These are phyloP conservation scores for Coenobita brevimanus DNA, from an alignment of 1,140 invertebrate genomes.

Conservation along the genomic window DNA sequence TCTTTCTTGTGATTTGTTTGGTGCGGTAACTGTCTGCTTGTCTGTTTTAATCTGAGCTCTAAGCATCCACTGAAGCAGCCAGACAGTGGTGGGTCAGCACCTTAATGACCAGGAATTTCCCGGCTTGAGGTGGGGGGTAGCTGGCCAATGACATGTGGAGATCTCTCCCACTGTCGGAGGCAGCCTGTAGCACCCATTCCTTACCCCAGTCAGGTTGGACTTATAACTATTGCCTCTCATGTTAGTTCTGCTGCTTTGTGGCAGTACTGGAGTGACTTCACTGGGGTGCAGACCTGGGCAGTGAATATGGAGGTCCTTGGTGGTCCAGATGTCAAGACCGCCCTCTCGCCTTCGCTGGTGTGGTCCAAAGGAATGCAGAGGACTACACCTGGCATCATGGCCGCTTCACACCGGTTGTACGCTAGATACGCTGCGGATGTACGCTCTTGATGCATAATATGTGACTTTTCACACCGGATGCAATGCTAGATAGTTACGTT, in stretches of 20 bases:
- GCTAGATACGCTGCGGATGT: too few relatives aligned
- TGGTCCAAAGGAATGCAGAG: constrained; percentile 7
- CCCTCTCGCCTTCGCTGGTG: constrained; percentile 11
- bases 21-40: too few relatives aligned
- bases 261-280: constrained; percentile 6
- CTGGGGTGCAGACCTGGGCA: neutral
- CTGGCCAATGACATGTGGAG: constrained; percentile 32
- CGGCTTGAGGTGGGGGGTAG: constrained; percentile 40
- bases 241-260: constrained; percentile 2
- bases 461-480: too few relatives aligned
- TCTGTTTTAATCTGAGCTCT: constrained; percentile 1
- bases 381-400: constrained; percentile 22
- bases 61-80: constrained; percentile 41
- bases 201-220: neutral
- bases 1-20: too few relatives aligned
- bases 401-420: too few relatives aligned
- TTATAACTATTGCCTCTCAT: constrained; percentile 11
- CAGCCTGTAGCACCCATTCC: neutral
- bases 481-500: too few relatives aligned
- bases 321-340: neutral
- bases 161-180: too few relatives aligned
- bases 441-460: too few relatives aligned
- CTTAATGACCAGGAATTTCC: constrained; percentile 35
- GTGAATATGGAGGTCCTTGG: constrained; percentile 18
- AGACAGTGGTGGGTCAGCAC: constrained; percentile 37